These are phyloP conservation scores for Psilopogon haemacephalus DNA, from an alignment of 2,113 vertebrate species.

Conservation along the genomic window DNA sequence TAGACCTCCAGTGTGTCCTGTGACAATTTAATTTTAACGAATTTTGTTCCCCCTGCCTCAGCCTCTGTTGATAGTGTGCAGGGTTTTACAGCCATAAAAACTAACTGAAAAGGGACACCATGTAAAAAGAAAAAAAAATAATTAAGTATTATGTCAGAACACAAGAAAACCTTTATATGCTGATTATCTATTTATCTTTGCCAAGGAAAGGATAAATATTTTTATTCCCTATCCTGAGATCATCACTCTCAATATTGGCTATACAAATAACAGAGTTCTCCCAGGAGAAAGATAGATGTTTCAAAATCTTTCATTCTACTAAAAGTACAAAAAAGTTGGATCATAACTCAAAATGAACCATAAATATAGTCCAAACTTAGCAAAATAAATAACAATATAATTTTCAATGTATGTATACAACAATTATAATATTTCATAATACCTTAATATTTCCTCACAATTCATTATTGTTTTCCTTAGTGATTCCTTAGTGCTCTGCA, in stretches of 20 bases:
- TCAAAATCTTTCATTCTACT: constrained; percentile 35
- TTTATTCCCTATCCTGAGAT: constrained; percentile 52
- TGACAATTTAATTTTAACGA: background rate
- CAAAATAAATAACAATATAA: background rate
- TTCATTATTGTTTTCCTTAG: background rate
- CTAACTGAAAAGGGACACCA: background rate
- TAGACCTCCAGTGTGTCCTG: background rate
- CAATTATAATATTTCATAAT: background rate
- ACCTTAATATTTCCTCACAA: too few relatives aligned
- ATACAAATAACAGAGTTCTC: constrained; percentile 56
- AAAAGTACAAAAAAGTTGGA: constrained; percentile 48
- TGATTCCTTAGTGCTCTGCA: background rate
- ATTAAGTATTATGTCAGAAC: constrained; percentile 15
- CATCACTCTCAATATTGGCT: constrained; percentile 36
- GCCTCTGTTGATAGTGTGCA: background rate
- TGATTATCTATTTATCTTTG: constrained; percentile 33
- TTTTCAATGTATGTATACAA: constrained; percentile 27
- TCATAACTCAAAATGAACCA: constrained; percentile 45
- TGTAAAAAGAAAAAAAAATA: background rate
- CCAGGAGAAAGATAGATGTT: constrained; percentile 28
- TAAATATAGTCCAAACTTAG: constrained; percentile 14
- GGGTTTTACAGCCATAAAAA: background rate
- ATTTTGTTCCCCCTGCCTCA: background rate
- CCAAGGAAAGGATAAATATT: constrained; percentile 11
- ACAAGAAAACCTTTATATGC: background rate